phyloP scores from a whole-genome alignment of 2,113 vertebrate species.

The Nibea albiflora region DNA sequence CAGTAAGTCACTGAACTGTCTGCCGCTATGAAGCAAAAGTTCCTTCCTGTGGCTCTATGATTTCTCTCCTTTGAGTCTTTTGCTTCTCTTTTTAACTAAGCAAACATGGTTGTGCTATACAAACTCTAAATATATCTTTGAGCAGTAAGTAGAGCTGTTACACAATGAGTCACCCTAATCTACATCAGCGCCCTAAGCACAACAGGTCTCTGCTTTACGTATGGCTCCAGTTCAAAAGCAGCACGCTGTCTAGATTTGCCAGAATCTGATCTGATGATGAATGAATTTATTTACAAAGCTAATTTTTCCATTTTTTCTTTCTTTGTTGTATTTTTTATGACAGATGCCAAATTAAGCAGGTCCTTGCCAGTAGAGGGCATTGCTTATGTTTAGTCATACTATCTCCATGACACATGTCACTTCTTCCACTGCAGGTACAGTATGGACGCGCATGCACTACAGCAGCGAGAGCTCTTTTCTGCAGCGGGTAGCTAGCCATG shows the following conservation, averaged over 20 bases:
- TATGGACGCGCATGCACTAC: conserved; percentile 58
- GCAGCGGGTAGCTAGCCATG: conserved; percentile 61
- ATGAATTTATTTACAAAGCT: too few relatives aligned
- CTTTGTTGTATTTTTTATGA: conserved; percentile 21
- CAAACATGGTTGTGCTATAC: not conserved
- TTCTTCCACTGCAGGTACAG: conserved; percentile 60
- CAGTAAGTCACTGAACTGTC: conserved; percentile 5
- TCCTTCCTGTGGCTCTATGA: not conserved
- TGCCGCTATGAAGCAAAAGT: not conserved
- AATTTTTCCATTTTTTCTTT: too few relatives aligned
- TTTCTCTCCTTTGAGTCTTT: too few relatives aligned
- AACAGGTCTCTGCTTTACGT: conserved; percentile 15
- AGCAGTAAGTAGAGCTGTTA: conserved; percentile 23
- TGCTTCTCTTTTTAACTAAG: conserved; percentile 12
- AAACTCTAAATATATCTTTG: not conserved
- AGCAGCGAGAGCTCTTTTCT: conserved; percentile 38
- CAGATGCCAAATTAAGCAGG: conserved; percentile 13
- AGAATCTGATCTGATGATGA: conserved; percentile 8
- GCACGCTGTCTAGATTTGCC: not conserved
- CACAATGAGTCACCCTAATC: conserved; percentile 15
- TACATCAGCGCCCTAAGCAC: not conserved
- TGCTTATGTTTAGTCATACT: conserved; percentile 20
- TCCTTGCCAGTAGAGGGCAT: not conserved
- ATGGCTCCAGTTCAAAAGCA: conserved; percentile 16
- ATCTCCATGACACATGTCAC: conserved; percentile 51